Percentiles rank a stretch among this genome's conserved stretches.
Evolutionary conservation across 2,797 vertebrate genomes (phyloP).

Genomic region (Peromyscus melanophrys): DNA sequence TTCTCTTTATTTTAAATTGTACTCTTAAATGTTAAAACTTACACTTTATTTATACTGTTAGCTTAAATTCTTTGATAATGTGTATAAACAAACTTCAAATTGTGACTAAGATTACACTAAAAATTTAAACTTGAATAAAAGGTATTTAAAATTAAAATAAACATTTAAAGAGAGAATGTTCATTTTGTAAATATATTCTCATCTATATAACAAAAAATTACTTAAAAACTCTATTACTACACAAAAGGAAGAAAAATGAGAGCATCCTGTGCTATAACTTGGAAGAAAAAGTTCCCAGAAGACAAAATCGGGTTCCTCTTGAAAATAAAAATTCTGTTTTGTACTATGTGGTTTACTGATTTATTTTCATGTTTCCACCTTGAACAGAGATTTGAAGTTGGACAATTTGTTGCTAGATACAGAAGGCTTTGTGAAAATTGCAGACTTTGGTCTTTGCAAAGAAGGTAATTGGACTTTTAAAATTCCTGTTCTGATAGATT

Average conservation of each 20-base stretch:
- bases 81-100: conserved; percentile 13
- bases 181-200: conserved; percentile 26
- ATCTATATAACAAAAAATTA: conserved; percentile 15
- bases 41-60: conserved; percentile 32
- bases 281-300: conserved; percentile 45
- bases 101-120: conserved; percentile 22
- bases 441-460: conserved; percentile 99
- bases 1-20: conserved; percentile 61
- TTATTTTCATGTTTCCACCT: conserved; percentile 82
- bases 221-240: neutral
- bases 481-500: conserved; percentile 61
- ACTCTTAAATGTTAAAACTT: conserved; percentile 27
- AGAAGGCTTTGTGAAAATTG: conserved; percentile 99
- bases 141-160: conserved; percentile 30
- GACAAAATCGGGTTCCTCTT: conserved; percentile 18
- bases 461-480: conserved; percentile 93
- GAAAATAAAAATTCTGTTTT: conserved; percentile 45
- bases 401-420: conserved; percentile 98
- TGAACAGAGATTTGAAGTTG: conserved; percentile 95
- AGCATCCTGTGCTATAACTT: conserved; percentile 58
- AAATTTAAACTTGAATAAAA: conserved; percentile 56
- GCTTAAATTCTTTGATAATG: conserved; percentile 17
- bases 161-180: conserved; percentile 31
- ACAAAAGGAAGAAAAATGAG: conserved; percentile 57
- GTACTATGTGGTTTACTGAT: conserved; percentile 35